phyloP scores from a whole-genome alignment of 2,113 vertebrate species.

The Cisticola juncidis region DNA sequence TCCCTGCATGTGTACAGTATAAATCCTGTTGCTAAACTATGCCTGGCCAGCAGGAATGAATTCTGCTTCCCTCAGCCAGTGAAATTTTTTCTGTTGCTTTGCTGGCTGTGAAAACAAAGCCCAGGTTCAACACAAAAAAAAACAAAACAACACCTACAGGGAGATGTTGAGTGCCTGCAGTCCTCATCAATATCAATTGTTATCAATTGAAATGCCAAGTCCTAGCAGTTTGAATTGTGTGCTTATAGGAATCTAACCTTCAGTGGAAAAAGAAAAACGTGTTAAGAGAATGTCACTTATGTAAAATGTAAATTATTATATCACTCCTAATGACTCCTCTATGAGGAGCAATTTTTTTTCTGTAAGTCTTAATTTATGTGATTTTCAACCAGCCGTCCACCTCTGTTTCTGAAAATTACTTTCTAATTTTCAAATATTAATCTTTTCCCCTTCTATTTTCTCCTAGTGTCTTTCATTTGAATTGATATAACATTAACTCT shows the following conservation, averaged over 20 bases:
- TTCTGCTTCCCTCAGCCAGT: neutral
- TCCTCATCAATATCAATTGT: neutral
- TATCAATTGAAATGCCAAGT: neutral
- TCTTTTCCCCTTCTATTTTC: conserved; percentile 52
- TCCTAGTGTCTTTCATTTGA: conserved; percentile 26
- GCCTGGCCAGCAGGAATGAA: neutral
- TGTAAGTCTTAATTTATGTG: conserved; percentile 17
- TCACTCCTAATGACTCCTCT: conserved; percentile 36
- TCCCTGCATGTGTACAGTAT: neutral
- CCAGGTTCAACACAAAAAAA: neutral
- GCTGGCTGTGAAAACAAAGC: conserved; percentile 15
- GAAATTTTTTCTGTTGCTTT: neutral
- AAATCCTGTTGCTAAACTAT: conserved; percentile 30
- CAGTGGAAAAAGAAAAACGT: neutral
- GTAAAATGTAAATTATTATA: conserved; percentile 42
- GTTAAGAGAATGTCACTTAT: neutral
- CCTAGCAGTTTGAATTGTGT: neutral
- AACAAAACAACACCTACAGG: neutral
- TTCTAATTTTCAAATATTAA: conserved; percentile 61
- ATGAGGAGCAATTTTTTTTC: neutral
- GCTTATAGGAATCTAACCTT: neutral
- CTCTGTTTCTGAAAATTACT: conserved; percentile 39
- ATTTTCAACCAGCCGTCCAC: conserved; percentile 47
- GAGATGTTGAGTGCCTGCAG: neutral
- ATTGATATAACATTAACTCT: conserved; percentile 51